Conservation (phyloP, 1,140 invertebrate species). For the Drosophila gunungcola region DNA sequence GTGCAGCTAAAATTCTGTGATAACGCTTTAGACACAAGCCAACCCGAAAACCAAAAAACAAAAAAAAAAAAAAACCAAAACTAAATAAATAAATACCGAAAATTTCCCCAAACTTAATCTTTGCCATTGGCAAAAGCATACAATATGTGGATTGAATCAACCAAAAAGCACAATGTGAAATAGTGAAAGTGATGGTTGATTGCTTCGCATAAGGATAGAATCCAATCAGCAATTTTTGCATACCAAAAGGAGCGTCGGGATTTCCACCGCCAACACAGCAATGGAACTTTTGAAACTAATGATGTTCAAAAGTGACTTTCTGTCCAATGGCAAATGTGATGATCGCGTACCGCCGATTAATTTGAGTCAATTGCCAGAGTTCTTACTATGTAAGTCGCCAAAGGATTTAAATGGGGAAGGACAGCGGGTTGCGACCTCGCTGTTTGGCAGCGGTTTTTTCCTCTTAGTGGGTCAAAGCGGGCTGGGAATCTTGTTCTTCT, state of each 20-base stretch:
- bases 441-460: background rate
- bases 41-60: constrained; percentile 3
- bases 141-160: constrained; percentile 42
- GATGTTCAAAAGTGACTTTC: constrained; percentile 85
- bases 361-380: constrained; percentile 90
- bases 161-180: constrained; percentile 47
- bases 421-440: background rate
- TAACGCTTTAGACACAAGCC: constrained; percentile 56
- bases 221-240: constrained; percentile 8
- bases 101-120: background rate
- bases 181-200: constrained; percentile 49
- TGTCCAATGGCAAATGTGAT: constrained; percentile 83
- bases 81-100: constrained; percentile 2
- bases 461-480: background rate
- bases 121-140: constrained; percentile 14
- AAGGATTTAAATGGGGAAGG: background rate
- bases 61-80: constrained; percentile 13
- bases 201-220: constrained; percentile 9
- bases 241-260: background rate
- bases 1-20: constrained; percentile 61
- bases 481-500: background rate
- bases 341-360: constrained; percentile 88
- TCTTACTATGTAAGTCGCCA: constrained; percentile 88
- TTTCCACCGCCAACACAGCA: constrained; percentile 41
- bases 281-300: constrained; percentile 85